These are phyloP conservation scores for Zaprionus inermis DNA, from an alignment of 1,140 invertebrate genomes.

Conservation along the genomic window DNA sequence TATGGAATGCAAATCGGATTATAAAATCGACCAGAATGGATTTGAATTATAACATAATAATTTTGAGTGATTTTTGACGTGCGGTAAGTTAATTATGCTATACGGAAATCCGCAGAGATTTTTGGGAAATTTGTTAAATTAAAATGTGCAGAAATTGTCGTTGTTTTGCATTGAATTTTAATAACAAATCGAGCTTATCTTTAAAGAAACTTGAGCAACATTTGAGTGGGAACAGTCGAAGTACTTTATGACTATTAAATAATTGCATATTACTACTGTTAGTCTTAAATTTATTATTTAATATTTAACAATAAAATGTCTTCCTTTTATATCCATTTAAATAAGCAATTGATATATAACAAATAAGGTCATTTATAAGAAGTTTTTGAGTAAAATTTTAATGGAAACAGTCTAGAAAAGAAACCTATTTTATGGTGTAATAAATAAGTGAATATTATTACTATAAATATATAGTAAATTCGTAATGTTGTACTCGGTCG, in stretches of 20 bases:
- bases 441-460: background rate
- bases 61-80: background rate
- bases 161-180: background rate
- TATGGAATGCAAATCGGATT: slow-evolving; percentile 2
- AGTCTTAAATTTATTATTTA: too few species aligned
- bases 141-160: background rate
- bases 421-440: too few species aligned
- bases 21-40: too few species aligned
- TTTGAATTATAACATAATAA: slow-evolving; percentile 2
- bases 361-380: too few species aligned
- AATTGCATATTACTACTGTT: too few species aligned
- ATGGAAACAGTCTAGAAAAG: background rate
- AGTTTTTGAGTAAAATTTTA: background rate
- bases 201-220: too few species aligned
- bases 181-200: background rate
- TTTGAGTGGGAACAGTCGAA: too few species aligned
- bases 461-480: background rate
- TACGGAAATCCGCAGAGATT: background rate
- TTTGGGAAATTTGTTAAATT: too few species aligned
- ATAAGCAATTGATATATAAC: too few species aligned
- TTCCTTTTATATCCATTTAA: too few species aligned
- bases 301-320: too few species aligned
- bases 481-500: background rate
- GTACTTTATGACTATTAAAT: too few species aligned
- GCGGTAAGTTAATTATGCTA: background rate